Evolutionary conservation across 2,797 vertebrate genomes (phyloP).

Genomic region (Malurus leucopterus): DNA sequence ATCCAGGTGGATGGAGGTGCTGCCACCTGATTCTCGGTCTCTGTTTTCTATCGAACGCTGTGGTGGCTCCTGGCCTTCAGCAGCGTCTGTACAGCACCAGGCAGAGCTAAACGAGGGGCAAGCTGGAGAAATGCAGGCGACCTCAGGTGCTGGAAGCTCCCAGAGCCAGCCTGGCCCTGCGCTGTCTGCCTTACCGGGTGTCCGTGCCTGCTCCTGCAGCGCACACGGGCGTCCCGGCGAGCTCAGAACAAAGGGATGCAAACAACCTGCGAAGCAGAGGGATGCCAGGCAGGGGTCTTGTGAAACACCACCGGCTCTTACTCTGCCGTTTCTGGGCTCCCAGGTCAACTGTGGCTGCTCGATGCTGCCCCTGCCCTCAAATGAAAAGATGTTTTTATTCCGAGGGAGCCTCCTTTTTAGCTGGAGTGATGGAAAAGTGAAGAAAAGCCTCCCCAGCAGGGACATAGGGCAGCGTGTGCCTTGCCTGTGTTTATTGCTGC

Average conservation of each 20-base stretch:
- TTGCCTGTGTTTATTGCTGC: neutral
- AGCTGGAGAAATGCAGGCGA: neutral
- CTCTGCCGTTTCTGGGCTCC: neutral
- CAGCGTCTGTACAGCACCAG: neutral
- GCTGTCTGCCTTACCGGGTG: neutral
- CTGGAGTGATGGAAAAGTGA: neutral
- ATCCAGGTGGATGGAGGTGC: neutral
- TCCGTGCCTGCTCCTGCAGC: neutral
- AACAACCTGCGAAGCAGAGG: neutral
- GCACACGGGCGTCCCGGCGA: neutral
- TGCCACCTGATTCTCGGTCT: neutral
- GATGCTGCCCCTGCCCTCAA: neutral
- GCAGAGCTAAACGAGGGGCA: neutral
- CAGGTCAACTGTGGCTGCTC: neutral
- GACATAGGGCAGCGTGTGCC: neutral
- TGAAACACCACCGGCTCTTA: neutral
- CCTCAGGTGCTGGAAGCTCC: neutral
- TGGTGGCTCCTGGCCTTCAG: neutral
- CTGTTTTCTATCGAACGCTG: neutral
- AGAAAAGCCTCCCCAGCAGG: neutral
- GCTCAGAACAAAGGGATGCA: conserved; percentile 20
- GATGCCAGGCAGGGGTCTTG: neutral
- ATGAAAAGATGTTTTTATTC: neutral
- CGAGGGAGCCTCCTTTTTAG: neutral
- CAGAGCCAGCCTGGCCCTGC: neutral